Base-by-base conservation (phyloP, 2,888 invertebrate genomes). In the Patella depressa region DNA sequence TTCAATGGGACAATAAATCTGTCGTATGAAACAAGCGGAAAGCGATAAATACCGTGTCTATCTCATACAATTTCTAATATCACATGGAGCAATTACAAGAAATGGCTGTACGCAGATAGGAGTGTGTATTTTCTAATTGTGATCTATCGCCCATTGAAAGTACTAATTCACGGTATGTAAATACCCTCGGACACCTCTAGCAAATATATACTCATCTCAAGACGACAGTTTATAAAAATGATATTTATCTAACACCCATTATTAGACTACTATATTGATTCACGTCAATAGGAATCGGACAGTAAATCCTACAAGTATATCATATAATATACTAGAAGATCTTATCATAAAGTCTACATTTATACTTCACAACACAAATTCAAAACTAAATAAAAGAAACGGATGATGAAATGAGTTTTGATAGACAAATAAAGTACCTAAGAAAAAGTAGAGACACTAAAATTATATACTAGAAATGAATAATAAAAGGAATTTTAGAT, bases 61-160 rank as follows among this genome's bases (percentile, higher is more conserved):
- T 45, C 45, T 45, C 45, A 45, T 45, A 45, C 45, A 45, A 45
- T 45, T 45, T 45, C 45, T 24, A 65, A 65, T 65, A 65, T 65
- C 19, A 24, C 19, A 65, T 65, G 19, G 24, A 24, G 65, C 14
- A 24, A 65, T 65, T 65, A 65, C 65, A 65, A 19, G 24, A 19
- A n/a, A 65, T 24, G 19, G 24, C 65, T 11, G 65, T 24, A 65
- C 19, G 24, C 24, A 65, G 24, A 24, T 65, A 65, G 24, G 65
- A 65, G 65, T 19, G 65, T 65, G 24, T 65, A 24, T 19, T 65
- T 65, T 24, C 19, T 65, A 65, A 65, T 65, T 65, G 65, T 65
- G 65, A 65, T 65, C 65, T 65, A 65, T 65, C 19, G 65, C 24
- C 24, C 65, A 65, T 65, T 65, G 65, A 65, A 65, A 12, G 45